Evolutionary conservation across 2,797 vertebrate genomes (phyloP).

Genomic region (Microcaecilia unicolor): DNA sequence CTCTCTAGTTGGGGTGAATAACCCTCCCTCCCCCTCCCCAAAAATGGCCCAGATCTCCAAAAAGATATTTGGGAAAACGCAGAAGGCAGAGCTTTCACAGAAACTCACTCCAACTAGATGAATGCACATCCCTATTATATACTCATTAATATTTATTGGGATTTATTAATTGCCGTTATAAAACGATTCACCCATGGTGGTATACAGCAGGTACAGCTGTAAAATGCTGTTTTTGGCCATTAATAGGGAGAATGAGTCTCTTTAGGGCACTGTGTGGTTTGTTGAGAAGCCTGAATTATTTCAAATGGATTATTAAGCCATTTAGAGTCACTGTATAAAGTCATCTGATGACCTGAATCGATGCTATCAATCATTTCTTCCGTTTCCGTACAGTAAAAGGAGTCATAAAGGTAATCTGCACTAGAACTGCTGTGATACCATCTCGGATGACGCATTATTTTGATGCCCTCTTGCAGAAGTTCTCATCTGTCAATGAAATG

Average conservation of each 20-base stretch:
- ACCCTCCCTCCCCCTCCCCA: too few species aligned
- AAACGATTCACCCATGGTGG: too few species aligned
- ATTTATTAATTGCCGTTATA: too few species aligned
- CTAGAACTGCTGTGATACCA: neutral
- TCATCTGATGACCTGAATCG: conserved; percentile 3
- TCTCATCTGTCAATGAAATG: neutral
- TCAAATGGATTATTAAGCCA: conserved; percentile 18
- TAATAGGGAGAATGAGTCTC: conserved; percentile 30
- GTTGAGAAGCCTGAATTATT: conserved; percentile 9
- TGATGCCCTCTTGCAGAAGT: neutral
- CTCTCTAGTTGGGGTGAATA: too few species aligned
- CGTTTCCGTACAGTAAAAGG: neutral
- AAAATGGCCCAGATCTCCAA: too few species aligned
- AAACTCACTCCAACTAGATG: too few species aligned
- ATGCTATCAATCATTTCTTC: conserved; percentile 6
- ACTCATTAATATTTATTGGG: too few species aligned
- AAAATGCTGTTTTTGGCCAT: conserved; percentile 38
- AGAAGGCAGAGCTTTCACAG: too few species aligned
- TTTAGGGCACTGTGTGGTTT: conserved; percentile 1
- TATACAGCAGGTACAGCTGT: too few species aligned
- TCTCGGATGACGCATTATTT: neutral
- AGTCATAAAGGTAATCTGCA: neutral
- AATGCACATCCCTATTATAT: too few species aligned
- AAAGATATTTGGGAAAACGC: too few species aligned
- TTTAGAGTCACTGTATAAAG: conserved; percentile 3